phyloP scores from a whole-genome alignment of 2,888 invertebrate species.

The Beris morrisii region DNA sequence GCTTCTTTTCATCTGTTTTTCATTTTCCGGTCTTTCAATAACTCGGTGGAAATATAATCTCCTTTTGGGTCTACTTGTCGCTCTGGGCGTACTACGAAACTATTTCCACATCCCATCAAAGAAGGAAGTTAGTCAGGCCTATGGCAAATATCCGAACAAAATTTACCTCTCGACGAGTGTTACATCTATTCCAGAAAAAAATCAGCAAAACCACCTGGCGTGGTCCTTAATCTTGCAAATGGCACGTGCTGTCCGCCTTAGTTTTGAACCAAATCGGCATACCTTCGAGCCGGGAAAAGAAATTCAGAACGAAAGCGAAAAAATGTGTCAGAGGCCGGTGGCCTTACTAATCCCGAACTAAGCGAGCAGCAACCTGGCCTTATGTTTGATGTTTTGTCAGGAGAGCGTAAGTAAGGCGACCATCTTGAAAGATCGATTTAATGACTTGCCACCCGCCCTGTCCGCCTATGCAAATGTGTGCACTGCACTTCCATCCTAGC shows the following conservation, averaged over 20 bases:
- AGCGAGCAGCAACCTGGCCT: constrained; percentile 11
- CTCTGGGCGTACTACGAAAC: not conserved
- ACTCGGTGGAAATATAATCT: constrained; percentile 27
- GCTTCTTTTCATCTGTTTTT: constrained; percentile 32
- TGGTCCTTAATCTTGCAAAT: constrained; percentile 37
- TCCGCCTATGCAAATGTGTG: constrained; percentile 33
- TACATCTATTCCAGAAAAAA: constrained; percentile 28
- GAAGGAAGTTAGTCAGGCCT: constrained; percentile 23
- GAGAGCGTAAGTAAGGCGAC: not conserved
- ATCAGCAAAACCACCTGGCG: constrained; percentile 34
- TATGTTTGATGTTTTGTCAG: constrained; percentile 27
- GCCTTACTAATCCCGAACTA: constrained; percentile 5
- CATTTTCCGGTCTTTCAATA: constrained; percentile 33
- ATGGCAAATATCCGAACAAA: constrained; percentile 6
- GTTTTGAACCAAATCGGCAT: constrained; percentile 27
- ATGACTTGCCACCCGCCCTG: constrained; percentile 22
- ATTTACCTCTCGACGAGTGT: not conserved
- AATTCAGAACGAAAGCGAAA: not conserved
- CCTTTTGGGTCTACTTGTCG: constrained; percentile 16
- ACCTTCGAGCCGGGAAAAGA: not conserved
- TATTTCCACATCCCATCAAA: constrained; percentile 11
- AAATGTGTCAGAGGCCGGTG: constrained; percentile 11
- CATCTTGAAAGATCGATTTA: constrained; percentile 23
- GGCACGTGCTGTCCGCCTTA: constrained; percentile 37
- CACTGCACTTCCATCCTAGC: not conserved